phyloP scores from a whole-genome alignment of 2,797 vertebrate genomes.

The Hippoglossus hippoglossus region DNA sequence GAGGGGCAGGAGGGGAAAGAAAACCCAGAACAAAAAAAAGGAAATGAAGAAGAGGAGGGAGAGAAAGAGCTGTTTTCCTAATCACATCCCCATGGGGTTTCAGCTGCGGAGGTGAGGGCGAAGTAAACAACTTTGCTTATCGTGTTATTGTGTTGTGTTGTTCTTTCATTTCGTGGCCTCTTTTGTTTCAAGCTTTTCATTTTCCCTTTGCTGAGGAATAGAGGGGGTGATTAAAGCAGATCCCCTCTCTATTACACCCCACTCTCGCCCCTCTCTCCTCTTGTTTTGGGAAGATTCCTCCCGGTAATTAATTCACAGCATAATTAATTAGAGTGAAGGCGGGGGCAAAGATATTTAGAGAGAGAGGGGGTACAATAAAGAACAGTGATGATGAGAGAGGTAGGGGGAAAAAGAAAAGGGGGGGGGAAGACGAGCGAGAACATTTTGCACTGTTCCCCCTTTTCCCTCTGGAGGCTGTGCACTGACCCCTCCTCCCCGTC shows the following conservation, averaged over 20 bases:
- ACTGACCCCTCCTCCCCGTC: background rate
- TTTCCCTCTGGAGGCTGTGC: background rate
- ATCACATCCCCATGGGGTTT: constrained; percentile 71
- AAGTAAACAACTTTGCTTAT: constrained; percentile 81
- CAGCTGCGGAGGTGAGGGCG: constrained; percentile 74
- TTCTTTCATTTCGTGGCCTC: constrained; percentile 69
- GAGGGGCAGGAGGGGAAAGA: constrained; percentile 52
- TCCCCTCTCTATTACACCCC: constrained; percentile 51
- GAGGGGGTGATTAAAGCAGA: constrained; percentile 76
- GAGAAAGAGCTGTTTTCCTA: constrained; percentile 64
- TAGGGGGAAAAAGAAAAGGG: constrained; percentile 1
- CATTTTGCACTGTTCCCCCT: constrained; percentile 12
- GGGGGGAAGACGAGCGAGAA: constrained; percentile 14
- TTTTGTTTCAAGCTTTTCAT: constrained; percentile 65
- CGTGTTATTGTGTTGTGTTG: constrained; percentile 66
- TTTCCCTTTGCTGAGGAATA: constrained; percentile 57
- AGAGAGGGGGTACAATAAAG: constrained; percentile 28
- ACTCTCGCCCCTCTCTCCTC: constrained; percentile 33
- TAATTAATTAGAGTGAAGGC: constrained; percentile 75
- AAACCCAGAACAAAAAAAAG: constrained; percentile 25
- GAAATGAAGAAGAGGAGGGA: constrained; percentile 8
- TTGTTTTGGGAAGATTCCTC: constrained; percentile 74
- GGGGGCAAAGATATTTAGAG: constrained; percentile 55
- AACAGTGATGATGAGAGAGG: constrained; percentile 19
- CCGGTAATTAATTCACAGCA: constrained; percentile 77